Evolutionary conservation across 2,113 vertebrate species (phyloP).

Genomic region (Rhea americana): DNA sequence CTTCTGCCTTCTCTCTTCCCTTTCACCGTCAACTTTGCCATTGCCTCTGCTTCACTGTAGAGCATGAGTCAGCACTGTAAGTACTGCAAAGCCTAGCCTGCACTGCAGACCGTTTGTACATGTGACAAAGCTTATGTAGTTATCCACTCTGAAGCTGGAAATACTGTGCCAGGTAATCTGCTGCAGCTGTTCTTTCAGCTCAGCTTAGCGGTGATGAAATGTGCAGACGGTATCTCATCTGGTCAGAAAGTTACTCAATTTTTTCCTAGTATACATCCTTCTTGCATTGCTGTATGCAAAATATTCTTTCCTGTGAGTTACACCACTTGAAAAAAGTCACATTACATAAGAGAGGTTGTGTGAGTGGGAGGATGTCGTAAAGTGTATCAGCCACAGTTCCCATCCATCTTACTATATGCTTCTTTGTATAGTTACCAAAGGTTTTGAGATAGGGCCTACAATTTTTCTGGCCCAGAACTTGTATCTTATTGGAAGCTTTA

Average conservation of each 20-base stretch:
- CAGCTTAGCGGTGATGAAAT: neutral
- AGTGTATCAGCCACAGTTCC: accelerated
- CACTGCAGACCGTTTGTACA: neutral
- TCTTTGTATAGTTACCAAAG: neutral
- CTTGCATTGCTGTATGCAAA: neutral
- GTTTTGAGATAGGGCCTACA: neutral
- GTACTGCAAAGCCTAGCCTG: neutral
- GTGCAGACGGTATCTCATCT: neutral
- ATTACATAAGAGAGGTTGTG: neutral
- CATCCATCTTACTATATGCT: neutral
- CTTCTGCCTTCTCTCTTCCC: neutral
- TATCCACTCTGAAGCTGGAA: neutral
- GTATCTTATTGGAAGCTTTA: neutral
- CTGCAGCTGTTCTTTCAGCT: neutral
- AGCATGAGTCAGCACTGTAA: neutral
- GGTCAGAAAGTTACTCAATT: neutral
- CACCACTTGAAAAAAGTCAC: neutral
- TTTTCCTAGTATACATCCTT: neutral
- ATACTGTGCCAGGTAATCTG: neutral
- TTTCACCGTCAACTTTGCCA: neutral
- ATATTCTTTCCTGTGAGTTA: neutral
- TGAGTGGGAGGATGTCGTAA: neutral
- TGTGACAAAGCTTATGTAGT: neutral
- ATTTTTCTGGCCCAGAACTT: neutral
- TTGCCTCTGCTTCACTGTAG: neutral